A percentile compares a stretch with the other conserved stretches of the same genome.
Conservation (phyloP, 2,888 invertebrate genomes). For the Hypolimnas misippus region DNA sequence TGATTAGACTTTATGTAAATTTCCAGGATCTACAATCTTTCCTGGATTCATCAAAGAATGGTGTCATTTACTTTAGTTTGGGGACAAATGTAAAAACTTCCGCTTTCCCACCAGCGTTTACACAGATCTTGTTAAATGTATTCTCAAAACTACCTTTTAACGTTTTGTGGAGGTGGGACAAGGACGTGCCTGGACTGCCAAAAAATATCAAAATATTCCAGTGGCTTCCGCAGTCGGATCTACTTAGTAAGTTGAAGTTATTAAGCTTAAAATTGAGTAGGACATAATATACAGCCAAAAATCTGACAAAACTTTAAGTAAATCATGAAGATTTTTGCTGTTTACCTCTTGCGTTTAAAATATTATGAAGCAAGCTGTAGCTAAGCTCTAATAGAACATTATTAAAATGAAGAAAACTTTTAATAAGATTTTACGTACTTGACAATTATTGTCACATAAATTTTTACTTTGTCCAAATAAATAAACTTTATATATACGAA, state of each 20-base stretch:
- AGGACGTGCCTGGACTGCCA: conserved; percentile 48
- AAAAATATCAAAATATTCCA: conserved; percentile 56
- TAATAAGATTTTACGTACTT: too few relatives aligned
- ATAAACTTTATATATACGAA: too few relatives aligned
- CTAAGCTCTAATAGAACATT: too few relatives aligned
- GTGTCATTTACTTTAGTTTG: conserved; percentile 9
- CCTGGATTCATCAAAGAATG: conserved; percentile 4
- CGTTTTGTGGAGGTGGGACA: conserved; percentile 64
- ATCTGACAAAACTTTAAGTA: neutral
- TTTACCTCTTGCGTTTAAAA: too few relatives aligned
- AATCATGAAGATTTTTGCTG: too few relatives aligned
- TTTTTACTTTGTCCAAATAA: too few relatives aligned
- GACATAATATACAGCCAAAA: neutral
- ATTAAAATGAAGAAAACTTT: too few relatives aligned
- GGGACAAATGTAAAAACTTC: conserved; percentile 54
- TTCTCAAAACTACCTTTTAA: conserved; percentile 59
- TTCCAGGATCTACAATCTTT: neutral
- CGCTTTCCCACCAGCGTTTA: conserved; percentile 46
- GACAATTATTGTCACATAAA: too few relatives aligned
- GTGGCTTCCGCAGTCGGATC: conserved; percentile 65
- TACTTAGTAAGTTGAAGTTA: conserved; percentile 49
- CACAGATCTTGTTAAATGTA: conserved; percentile 49
- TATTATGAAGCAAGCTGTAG: too few relatives aligned
- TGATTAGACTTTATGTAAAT: too few relatives aligned
- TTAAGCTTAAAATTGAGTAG: too few relatives aligned